Base-by-base conservation (phyloP, 1,140 invertebrate genomes). In the Microvelia longipes region DNA sequence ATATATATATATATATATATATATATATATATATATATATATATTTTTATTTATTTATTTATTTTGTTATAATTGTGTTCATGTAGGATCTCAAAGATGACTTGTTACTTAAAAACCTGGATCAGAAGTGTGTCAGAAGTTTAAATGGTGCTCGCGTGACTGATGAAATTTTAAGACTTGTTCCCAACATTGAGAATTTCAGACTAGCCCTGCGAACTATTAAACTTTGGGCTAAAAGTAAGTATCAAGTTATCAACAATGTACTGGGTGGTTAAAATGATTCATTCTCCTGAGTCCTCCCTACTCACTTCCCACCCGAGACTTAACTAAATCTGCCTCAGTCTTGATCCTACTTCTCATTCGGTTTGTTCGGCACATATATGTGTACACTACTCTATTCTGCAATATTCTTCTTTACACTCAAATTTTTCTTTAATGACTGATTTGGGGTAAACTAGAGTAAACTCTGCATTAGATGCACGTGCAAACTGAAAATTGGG, bases 141-240 rank as follows among this genome's bases (percentile, higher is more conserved):
- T 84, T 99, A 24, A 99, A 99, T 82, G 97, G 96, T 67, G 98
- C 94, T 77, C 85, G 97, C 69, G 98, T 99, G 0, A 99, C 98
- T 0, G 97, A 99, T 82, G 96, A 98, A 82, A 99, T 99, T 77
- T 80, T 99, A 5, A 85, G 92, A 69, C 82, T 98, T 61, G 96
- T 99, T 74, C 96, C 98, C 29, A 92, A 98, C 78, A 91, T 92
- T 74, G 89, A 97, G 77, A 93, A 90, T 80, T 99, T 99, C 81
- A 85, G 94, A 71, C 83, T 98, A 66, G 92, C 96, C 2, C 81
- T 99, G 61, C 82, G 96, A 75, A 90, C 95, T 24, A 97, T 99
- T 70, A 99, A 99, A 82, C 81, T 99, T 62, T 99, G 97, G 97
- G 97, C 97, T 1, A 99, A 98, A 86, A 88, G 95, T 96, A 83